Percentiles rank a stretch among this genome's conserved stretches.
Evolutionary conservation across 2,797 vertebrate species (phyloP).

Genomic region (Gymnothorax javanicus): DNA sequence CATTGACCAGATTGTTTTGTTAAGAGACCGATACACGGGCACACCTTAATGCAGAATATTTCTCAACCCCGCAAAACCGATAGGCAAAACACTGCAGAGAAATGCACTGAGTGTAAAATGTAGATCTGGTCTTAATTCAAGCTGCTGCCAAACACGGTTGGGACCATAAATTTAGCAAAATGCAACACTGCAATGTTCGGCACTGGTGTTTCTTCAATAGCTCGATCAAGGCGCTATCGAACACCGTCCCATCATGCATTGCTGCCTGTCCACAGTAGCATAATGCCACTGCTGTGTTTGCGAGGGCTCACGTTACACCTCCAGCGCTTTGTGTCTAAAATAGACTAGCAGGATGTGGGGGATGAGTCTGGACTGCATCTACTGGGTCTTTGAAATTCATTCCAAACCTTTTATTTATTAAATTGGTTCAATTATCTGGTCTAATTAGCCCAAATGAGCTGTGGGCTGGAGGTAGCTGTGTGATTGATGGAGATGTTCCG

Average conservation of each 20-base stretch:
- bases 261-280: not conserved
- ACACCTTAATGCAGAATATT: not conserved
- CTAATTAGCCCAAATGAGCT: not conserved
- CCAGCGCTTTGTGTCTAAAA: not conserved
- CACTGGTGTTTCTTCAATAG: not conserved
- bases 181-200: not conserved
- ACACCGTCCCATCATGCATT: not conserved
- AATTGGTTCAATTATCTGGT: slow-evolving; percentile 21
- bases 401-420: slow-evolving; percentile 9
- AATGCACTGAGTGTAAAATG: not conserved
- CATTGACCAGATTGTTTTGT: not conserved
- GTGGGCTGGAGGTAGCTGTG: not conserved
- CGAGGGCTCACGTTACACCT: not conserved
- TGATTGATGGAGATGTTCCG: slow-evolving; percentile 23
- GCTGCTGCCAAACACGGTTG: not conserved
- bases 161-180: not conserved
- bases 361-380: not conserved
- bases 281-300: slow-evolving; percentile 14
- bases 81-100: not conserved
- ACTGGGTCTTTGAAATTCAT: not conserved
- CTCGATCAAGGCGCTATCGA: not conserved
- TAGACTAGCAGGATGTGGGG: not conserved
- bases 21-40: not conserved
- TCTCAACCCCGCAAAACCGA: not conserved
- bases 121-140: not conserved